A percentile compares a stretch with the other conserved stretches of the same genome.
These are phyloP conservation scores for Opisthograptis luteolata DNA, from an alignment of 2,888 invertebrate species.

Conservation along the genomic window DNA sequence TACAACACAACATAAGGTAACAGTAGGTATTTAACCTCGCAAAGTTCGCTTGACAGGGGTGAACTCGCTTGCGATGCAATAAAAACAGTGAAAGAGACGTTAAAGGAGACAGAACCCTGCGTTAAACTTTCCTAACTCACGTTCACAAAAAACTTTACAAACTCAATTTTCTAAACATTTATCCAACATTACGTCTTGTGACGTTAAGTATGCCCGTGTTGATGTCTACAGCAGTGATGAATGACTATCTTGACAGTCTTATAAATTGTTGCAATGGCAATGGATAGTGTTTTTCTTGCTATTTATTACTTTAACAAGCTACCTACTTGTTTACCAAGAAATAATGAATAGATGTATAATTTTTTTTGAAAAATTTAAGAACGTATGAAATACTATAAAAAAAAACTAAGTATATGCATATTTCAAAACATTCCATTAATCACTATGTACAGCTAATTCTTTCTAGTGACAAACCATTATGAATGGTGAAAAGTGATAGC, in stretches of 20 bases:
- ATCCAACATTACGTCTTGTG: constrained; percentile 5
- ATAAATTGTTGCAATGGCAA: too few species aligned
- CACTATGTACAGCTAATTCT: too few species aligned
- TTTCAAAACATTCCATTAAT: too few species aligned
- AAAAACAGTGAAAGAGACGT: constrained; percentile 13
- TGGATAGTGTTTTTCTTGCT: neutral
- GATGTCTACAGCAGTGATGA: neutral
- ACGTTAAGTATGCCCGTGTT: neutral
- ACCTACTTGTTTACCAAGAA: neutral
- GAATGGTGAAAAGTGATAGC: too few species aligned
- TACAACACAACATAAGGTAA: too few species aligned
- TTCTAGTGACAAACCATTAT: too few species aligned
- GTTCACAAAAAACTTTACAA: constrained; percentile 10
- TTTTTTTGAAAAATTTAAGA: neutral
- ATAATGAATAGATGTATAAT: neutral
- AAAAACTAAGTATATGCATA: neutral
- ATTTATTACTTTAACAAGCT: neutral
- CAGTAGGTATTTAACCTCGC: neutral
- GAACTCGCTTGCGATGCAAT: neutral
- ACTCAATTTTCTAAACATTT: constrained; percentile 18
- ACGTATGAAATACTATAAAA: too few species aligned
- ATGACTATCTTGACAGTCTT: neutral
- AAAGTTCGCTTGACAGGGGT: neutral
- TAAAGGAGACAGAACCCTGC: constrained; percentile 6
- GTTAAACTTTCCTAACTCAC: constrained; percentile 10